A percentile compares a stretch with the other conserved stretches of the same genome.
Evolutionary conservation across 2,888 invertebrate species (phyloP).

Genomic region (Bruchidius siliquastri): DNA sequence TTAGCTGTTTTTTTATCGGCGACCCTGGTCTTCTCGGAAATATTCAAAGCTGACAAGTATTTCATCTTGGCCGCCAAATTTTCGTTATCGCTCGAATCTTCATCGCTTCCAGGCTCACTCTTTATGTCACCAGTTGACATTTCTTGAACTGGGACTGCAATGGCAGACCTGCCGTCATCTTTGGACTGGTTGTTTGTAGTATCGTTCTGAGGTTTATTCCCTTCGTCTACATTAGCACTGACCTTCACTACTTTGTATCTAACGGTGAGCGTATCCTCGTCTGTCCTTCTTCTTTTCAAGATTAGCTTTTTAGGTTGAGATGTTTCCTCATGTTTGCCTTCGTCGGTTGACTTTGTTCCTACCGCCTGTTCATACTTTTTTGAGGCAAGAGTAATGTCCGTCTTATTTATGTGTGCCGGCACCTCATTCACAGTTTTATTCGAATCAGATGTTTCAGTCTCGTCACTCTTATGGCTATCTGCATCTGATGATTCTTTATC

Average conservation of each 20-base stretch:
- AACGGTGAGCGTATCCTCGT: neutral
- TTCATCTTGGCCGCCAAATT: conserved; percentile 22
- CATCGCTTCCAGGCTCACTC: conserved; percentile 38
- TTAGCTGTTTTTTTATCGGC: conserved; percentile 26
- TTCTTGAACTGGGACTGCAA: conserved; percentile 6
- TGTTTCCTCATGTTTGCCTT: neutral
- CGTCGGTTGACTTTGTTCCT: neutral
- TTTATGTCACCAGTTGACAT: conserved; percentile 34
- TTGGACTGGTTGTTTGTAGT: neutral
- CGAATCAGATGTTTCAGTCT: conserved; percentile 10
- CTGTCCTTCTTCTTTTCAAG: neutral
- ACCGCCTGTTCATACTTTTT: neutral
- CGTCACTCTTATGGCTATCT: conserved; percentile 13
- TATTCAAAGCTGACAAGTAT: conserved; percentile 41
- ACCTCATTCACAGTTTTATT: neutral
- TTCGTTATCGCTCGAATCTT: conserved; percentile 25
- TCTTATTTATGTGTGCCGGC: neutral
- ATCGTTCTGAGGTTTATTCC: neutral
- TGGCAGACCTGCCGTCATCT: neutral
- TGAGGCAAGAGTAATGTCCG: neutral
- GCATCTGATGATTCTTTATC: conserved; percentile 9
- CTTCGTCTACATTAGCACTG: neutral
- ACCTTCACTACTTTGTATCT: neutral
- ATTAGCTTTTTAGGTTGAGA: neutral
- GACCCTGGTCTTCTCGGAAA: conserved; percentile 35